Evolutionary conservation across 2,888 invertebrate species (phyloP).

Genomic region (Gryllus longicercus): DNA sequence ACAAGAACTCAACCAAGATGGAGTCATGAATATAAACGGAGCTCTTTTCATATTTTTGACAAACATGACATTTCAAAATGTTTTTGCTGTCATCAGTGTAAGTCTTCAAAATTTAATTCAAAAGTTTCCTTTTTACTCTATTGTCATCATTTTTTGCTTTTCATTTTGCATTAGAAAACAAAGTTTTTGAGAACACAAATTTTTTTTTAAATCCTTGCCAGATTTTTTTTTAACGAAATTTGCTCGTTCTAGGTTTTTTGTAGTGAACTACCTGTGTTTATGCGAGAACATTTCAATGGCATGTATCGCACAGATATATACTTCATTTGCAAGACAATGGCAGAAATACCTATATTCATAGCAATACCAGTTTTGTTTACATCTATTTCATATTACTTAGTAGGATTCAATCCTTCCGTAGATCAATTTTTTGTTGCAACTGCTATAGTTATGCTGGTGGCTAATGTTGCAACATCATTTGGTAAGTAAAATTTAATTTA

Average conservation of each 20-base stretch:
- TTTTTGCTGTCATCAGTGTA: constrained; percentile 92
- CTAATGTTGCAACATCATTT: constrained; percentile 85
- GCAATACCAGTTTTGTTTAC: constrained; percentile 80
- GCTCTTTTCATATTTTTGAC: constrained; percentile 85
- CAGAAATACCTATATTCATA: constrained; percentile 83
- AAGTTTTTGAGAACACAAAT: not conserved
- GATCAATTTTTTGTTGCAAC: constrained; percentile 63
- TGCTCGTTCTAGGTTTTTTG: constrained; percentile 71
- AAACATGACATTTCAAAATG: constrained; percentile 91
- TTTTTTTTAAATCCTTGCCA: too few species aligned
- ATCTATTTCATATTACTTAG: constrained; percentile 80
- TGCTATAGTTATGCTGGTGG: constrained; percentile 73
- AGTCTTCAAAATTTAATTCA: constrained; percentile 46
- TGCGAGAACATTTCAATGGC: constrained; percentile 83
- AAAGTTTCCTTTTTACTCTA: not conserved
- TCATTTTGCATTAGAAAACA: not conserved
- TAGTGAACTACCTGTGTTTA: constrained; percentile 81
- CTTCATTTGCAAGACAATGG: constrained; percentile 84
- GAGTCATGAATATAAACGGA: constrained; percentile 92
- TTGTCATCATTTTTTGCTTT: not conserved
- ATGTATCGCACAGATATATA: constrained; percentile 90
- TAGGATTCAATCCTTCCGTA: constrained; percentile 72
- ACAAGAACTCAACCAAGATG: constrained; percentile 76
- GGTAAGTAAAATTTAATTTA: constrained; percentile 53
- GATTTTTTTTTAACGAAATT: too few species aligned